Evolutionary conservation across 1,140 invertebrate genomes (phyloP), one percentile per base, ranked within the genome.

Genomic region (Polypedilum pembai): DNA sequence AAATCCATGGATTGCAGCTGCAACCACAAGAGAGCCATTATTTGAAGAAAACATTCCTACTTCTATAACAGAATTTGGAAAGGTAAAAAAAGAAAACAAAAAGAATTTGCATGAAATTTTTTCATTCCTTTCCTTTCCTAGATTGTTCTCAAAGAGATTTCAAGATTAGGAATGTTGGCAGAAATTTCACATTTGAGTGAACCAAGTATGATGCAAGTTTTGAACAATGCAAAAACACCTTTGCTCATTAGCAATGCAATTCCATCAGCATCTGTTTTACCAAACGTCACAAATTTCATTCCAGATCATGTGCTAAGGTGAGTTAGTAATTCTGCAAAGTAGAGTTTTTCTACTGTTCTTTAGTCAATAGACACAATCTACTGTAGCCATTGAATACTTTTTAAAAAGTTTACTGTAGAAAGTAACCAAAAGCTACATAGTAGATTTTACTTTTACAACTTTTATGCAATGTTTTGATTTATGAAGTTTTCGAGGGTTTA

Each of bases 211-310:
- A 82, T 85, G 21, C 89, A 89, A 75, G 87, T 89, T 1, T 78
- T 94, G 7, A 82, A 85, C 3, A 85, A 88, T 0, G 86, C 88
- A 0, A 86, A 87, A 77, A 90, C 91, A 0, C 92, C 92, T 0
- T 89, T 93, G 40, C 88, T 94, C 56, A 91, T 91, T 77, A 91
- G 89, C 20, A 91, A 93, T 79, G 90, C 90, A 3, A 88, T 88
- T 0, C 90, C 90, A 1, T 86, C 87, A 73, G 85, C 86, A 7
- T 79, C 91, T 8, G 92, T 91, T 80, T 90, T 91, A 78, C 88
- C 88, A 21, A 86, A 87, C 24, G 85, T 89, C 73, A 92, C 91
- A 76, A 90, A 80, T 12, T 78, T 79, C 56, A 82, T 93, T 73
- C 89, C 89, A 10, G 91, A 93, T 78, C 86, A 89, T 76, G 85